Conservation (phyloP, 2,888 invertebrate species). For the Apamea anceps region DNA sequence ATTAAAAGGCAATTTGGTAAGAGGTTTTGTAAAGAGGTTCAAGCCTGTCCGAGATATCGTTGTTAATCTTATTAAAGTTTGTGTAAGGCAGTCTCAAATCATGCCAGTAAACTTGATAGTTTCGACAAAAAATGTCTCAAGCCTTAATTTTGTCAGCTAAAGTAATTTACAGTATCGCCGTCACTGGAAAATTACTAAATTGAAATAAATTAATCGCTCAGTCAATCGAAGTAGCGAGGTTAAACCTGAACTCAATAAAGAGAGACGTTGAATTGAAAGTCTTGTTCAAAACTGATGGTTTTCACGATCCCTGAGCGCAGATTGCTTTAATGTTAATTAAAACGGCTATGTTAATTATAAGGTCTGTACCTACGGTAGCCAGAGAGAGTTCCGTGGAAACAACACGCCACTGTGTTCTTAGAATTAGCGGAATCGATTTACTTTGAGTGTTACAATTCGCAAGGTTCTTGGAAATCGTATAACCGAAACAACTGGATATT, state of each 20-base stretch:
- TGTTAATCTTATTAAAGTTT: slow-evolving; percentile 9
- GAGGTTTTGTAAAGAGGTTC: slow-evolving; percentile 13
- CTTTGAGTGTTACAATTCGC: slow-evolving; percentile 76
- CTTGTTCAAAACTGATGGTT: slow-evolving; percentile 44
- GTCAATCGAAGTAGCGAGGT: slow-evolving; percentile 32
- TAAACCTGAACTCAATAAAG: slow-evolving; percentile 44
- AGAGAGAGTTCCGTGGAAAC: slow-evolving; percentile 66
- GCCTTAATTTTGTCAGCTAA: slow-evolving; percentile 16
- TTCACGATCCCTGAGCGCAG: slow-evolving; percentile 42
- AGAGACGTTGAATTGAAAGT: slow-evolving; percentile 42
- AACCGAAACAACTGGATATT: slow-evolving; percentile 52
- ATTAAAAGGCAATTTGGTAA: slow-evolving; percentile 60
- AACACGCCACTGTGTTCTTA: slow-evolving; percentile 78
- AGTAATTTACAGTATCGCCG: slow-evolving; percentile 29
- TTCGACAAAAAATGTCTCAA: slow-evolving; percentile 14
- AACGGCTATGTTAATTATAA: slow-evolving; percentile 68
- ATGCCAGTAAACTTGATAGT: neutral
- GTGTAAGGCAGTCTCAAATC: slow-evolving; percentile 12
- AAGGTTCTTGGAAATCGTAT: slow-evolving; percentile 71
- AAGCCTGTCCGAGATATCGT: neutral
- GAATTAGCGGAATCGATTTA: slow-evolving; percentile 83
- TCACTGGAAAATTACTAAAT: slow-evolving; percentile 45
- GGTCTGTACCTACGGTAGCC: slow-evolving; percentile 59
- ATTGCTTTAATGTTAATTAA: slow-evolving; percentile 56
- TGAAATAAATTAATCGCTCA: slow-evolving; percentile 39